Evolutionary conservation across 2,113 vertebrate genomes (phyloP).

Genomic region (Melanostigma gelatinosum): DNA sequence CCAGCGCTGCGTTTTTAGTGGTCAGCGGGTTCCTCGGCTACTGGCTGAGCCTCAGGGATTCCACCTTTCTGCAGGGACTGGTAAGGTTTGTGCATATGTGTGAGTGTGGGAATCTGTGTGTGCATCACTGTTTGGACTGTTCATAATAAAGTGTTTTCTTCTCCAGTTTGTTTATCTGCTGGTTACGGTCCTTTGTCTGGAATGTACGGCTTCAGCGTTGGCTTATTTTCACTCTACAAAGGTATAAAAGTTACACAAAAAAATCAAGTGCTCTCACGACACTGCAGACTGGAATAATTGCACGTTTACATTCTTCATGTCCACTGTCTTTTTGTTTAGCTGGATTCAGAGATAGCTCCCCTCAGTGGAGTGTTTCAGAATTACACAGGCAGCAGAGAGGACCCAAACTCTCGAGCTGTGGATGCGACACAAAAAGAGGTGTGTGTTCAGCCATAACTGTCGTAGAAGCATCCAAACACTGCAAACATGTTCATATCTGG

Average conservation of each 20-base stretch:
- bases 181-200: conserved; percentile 68
- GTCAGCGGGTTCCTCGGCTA: conserved; percentile 54
- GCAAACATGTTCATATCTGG: background rate
- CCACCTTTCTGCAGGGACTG: conserved; percentile 58
- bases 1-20: conserved; percentile 52
- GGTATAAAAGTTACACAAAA: conserved; percentile 39
- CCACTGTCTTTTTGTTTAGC: conserved; percentile 43
- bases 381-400: conserved; percentile 67
- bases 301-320: background rate
- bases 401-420: conserved; percentile 55
- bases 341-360: conserved; percentile 61
- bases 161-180: conserved; percentile 76
- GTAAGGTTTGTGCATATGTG: conserved; percentile 28
- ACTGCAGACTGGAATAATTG: background rate
- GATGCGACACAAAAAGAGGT: conserved; percentile 64
- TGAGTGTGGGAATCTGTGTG: background rate
- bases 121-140: background rate
- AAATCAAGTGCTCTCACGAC: background rate
- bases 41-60: conserved; percentile 41
- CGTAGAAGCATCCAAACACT: background rate
- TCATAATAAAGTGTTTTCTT: conserved; percentile 11
- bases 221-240: conserved; percentile 58
- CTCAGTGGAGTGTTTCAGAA: conserved; percentile 68
- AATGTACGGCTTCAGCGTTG: conserved; percentile 60
- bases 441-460: conserved; percentile 6